These are phyloP conservation scores for Microcebus murinus DNA, from an alignment of 2,113 vertebrate genomes.

Conservation along the genomic window DNA sequence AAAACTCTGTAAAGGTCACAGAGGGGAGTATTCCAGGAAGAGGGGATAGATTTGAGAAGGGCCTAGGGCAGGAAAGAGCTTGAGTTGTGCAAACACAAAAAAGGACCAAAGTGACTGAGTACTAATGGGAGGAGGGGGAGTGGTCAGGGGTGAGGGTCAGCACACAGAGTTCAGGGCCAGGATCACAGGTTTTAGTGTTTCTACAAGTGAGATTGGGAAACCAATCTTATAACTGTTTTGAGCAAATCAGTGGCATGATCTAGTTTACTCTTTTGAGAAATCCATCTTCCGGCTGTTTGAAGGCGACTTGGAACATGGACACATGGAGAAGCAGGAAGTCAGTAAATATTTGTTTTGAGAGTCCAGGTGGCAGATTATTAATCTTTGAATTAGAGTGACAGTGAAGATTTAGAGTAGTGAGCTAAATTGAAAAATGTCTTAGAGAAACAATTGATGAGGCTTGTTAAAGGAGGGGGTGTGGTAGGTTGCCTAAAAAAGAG, in stretches of 20 bases:
- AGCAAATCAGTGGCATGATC: not conserved
- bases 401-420: not conserved
- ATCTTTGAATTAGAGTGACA: not conserved
- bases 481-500: not conserved
- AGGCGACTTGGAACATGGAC: not conserved
- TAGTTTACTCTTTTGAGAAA: not conserved
- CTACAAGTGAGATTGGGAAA: not conserved
- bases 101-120: not conserved
- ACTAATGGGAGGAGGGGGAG: not conserved
- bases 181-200: not conserved
- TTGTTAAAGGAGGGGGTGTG: not conserved
- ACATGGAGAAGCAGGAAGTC: not conserved
- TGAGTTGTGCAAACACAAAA: not conserved
- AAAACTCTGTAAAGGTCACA: not conserved
- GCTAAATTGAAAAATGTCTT: not conserved
- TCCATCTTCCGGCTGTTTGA: not conserved
- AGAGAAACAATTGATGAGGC: not conserved
- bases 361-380: not conserved
- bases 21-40: not conserved
- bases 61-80: not conserved
- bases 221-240: not conserved
- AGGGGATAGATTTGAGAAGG: not conserved
- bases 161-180: not conserved
- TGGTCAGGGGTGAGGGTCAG: not conserved
- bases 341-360: not conserved